Evolutionary conservation across 2,888 invertebrate genomes (phyloP), one percentile per base, ranked within the genome.

Genomic region (Megalurothrips usitatus): DNA sequence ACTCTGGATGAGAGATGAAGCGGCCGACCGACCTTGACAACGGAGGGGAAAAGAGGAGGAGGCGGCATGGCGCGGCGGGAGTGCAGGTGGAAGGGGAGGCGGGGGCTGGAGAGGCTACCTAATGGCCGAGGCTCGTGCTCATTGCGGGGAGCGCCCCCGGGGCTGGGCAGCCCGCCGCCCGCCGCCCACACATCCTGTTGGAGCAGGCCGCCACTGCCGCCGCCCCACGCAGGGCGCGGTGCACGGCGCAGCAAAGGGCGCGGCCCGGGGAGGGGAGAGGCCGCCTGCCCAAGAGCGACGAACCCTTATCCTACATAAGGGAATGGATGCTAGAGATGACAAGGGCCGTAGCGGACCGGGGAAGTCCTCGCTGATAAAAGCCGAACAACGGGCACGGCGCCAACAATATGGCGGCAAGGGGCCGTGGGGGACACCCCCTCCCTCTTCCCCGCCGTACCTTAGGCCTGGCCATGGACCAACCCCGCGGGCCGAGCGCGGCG

Each of bases 11-110:
- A 58, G 58, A 58, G 58, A 58, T 58, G 58, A 58, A 58, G 19
- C 58, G 58, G 58, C 17, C 58, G 17, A 58, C 58, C 58, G 58
- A 58, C 58, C 58, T 58, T 58, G 58, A 58, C 58, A 58, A 58
- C 58, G 52, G 58, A 17, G 17, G 6, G 58, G 14, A n/a, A 14
- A 12, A 6, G 52, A 17, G 52, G 14, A 17, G 52, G 58, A n/a
- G 14, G 58, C 6, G 52, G 58, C 58, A 17, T 17, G 58, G 58
- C 58, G 58, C 19, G 52, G 58, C 58, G 58, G 58, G 58, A n/a
- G 6, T 19, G 52, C 14, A 52, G 52, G 52, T 12, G 52, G 19
- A 10, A 52, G 52, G 52, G 52, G 14, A 10, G 52, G 52, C 52
- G 52, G 52, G 52, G 3, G 19, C 49, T 9, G 49, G 49, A 49